Evolutionary conservation across 64 coral and sea anemone genomes (phyloP), one percentile per base, ranked within the genome.

Genomic region (Montipora capricornis): DNA sequence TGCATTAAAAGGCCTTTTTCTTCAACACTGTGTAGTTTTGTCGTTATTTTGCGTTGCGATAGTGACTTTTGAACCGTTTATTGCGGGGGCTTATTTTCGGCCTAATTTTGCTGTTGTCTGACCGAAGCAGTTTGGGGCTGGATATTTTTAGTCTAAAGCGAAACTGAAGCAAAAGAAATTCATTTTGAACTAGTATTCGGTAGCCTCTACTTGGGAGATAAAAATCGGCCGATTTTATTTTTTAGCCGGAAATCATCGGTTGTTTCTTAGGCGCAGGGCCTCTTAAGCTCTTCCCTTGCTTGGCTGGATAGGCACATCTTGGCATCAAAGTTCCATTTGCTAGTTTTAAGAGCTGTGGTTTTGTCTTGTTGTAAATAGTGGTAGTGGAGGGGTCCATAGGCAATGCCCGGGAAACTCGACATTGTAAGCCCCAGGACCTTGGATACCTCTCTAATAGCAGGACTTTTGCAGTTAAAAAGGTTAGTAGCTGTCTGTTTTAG

Each of bases 391-490:
- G 49, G 46, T 62, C 87, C 87, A 17, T 45, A 77, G 4, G 17
- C 47, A 29, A 77, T 48, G 19, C 49, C 70, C 1, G 87, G 87
- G 49, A 88, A 88, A 88, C 51, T 75, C 14, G 71, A 88, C 51
- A 88, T 12, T 1, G 75, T 45, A 8, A 44, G 20, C 57, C 70
- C 90, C 0, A 84, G 47, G 61, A 84, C 50, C n/a, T 24, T 76
- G 0, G 71, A 15, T 20, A 92, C 51, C 24, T 76, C 68, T 48
- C 79, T 60, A 26, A 92, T 84, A 61, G 50, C 50, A 60, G 49
- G n/a, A 14, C 10, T 46, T 68, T 37, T 16, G 3, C 44, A 44
- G 13, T 82, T 83, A 76, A 92, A 82, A 51, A 84, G 46, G 45
- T 61, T 16, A 47, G 67, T 5, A 76, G 49, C 49, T 76, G 70